These are phyloP conservation scores for Aselliscus stoliczkanus DNA, from an alignment of 2,797 vertebrate species.

Conservation along the genomic window DNA sequence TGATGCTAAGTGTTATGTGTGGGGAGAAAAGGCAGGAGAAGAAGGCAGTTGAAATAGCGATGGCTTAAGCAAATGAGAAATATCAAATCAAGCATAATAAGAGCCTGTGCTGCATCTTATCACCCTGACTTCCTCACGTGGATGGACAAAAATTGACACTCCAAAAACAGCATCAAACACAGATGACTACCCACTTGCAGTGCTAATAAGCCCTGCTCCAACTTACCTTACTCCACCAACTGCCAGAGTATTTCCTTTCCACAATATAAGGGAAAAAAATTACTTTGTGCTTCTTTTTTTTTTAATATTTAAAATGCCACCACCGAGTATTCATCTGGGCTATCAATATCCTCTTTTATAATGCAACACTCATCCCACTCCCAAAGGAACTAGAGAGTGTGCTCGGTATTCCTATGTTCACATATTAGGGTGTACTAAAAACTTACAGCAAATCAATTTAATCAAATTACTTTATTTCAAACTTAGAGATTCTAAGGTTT, in stretches of 20 bases:
- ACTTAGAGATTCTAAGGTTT: background rate
- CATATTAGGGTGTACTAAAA: background rate
- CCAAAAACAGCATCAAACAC: background rate
- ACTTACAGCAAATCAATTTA: background rate
- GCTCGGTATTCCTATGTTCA: background rate
- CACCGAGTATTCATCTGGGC: background rate
- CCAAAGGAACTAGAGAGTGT: background rate
- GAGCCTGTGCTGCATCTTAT: background rate
- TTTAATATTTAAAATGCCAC: background rate
- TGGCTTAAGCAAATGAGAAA: background rate
- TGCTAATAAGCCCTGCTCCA: background rate
- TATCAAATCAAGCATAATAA: background rate
- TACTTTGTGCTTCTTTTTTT: background rate
- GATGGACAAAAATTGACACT: background rate
- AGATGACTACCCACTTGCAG: background rate
- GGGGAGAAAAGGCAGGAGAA: too few species aligned
- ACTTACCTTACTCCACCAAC: background rate
- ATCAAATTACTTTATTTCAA: background rate
- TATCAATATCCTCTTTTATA: background rate
- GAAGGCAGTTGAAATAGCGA: background rate
- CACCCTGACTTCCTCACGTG: background rate
- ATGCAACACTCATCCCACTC: background rate
- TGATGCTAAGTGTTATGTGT: background rate
- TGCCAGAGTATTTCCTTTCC: background rate
- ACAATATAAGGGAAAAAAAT: background rate